Evolutionary conservation across 2,888 invertebrate genomes (phyloP).

Genomic region (Cataglyphis albicans): DNA sequence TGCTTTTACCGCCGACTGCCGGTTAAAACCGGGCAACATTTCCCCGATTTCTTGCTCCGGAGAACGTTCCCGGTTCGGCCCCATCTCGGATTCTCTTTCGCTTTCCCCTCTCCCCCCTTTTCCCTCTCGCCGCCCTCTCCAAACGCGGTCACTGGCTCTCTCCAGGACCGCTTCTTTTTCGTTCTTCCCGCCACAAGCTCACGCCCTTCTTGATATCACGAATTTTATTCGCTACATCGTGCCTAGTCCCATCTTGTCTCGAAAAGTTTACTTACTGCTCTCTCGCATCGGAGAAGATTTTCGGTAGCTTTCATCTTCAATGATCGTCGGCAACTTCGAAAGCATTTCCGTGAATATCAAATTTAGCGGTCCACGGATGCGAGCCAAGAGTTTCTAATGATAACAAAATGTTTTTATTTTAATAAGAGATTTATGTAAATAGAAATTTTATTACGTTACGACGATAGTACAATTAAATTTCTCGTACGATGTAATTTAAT

Average conservation of each 20-base stretch:
- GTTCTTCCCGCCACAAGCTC: constrained; percentile 17
- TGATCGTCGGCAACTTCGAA: background rate
- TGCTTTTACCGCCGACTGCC: constrained; percentile 78
- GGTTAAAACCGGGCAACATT: constrained; percentile 76
- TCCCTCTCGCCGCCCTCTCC: background rate
- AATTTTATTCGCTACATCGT: constrained; percentile 24
- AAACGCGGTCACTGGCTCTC: constrained; percentile 51
- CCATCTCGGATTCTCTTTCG: constrained; percentile 48
- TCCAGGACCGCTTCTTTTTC: constrained; percentile 20
- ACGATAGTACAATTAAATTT: constrained; percentile 11
- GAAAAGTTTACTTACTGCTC: background rate
- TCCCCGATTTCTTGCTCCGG: constrained; percentile 71
- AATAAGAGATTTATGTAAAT: background rate
- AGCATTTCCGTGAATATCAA: background rate
- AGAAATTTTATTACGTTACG: background rate
- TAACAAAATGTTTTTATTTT: background rate
- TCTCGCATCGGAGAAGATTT: background rate
- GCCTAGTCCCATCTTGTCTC: constrained; percentile 1
- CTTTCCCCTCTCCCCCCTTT: background rate
- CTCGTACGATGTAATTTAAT: constrained; percentile 3
- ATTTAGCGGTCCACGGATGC: background rate
- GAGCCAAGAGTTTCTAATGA: background rate
- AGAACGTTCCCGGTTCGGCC: constrained; percentile 57
- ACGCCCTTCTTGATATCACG: constrained; percentile 39
- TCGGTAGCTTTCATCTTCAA: background rate